These are phyloP conservation scores for Seriola rivoliana DNA, from an alignment of 2,113 vertebrate genomes.

Conservation along the genomic window DNA sequence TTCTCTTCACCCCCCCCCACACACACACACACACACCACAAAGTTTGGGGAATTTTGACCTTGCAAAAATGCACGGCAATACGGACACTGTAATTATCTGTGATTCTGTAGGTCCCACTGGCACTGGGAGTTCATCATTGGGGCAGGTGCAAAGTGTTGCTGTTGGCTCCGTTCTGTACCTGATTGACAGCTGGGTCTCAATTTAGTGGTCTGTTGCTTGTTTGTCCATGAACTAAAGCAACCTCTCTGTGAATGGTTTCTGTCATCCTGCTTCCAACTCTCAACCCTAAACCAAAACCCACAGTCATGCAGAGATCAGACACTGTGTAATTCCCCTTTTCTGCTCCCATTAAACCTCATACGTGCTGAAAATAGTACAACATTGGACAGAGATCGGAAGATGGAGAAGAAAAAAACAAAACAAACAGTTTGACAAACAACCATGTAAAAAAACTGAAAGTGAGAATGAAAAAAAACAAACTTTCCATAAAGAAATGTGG, in stretches of 20 bases:
- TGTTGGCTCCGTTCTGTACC: not conserved
- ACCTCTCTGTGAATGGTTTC: slow-evolving; percentile 40
- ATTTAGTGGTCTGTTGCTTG: slow-evolving; percentile 22
- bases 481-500: slow-evolving; percentile 62
- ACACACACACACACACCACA: not conserved
- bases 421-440: slow-evolving; percentile 42
- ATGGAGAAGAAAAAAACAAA: slow-evolving; percentile 16
- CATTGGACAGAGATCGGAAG: slow-evolving; percentile 32
- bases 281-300: slow-evolving; percentile 62
- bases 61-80: slow-evolving; percentile 50
- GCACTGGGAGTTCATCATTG: not conserved
- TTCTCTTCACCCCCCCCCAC: slow-evolving; percentile 26
- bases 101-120: not conserved
- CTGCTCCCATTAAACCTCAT: slow-evolving; percentile 64
- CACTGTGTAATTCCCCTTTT: slow-evolving; percentile 69
- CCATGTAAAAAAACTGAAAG: slow-evolving; percentile 18
- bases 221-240: slow-evolving; percentile 33
- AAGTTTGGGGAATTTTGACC: slow-evolving; percentile 61
- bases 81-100: slow-evolving; percentile 60
- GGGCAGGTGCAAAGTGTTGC: slow-evolving; percentile 57
- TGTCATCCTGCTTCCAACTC: slow-evolving; percentile 48
- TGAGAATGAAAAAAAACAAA: slow-evolving; percentile 26
- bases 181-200: slow-evolving; percentile 1
- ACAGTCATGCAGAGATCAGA: slow-evolving; percentile 71
- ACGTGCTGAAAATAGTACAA: slow-evolving; percentile 57